A percentile compares a stretch with the other conserved stretches of the same genome.
These are phyloP conservation scores for Toxotes jaculatrix DNA, from an alignment of 2,113 vertebrate species.

Conservation along the genomic window DNA sequence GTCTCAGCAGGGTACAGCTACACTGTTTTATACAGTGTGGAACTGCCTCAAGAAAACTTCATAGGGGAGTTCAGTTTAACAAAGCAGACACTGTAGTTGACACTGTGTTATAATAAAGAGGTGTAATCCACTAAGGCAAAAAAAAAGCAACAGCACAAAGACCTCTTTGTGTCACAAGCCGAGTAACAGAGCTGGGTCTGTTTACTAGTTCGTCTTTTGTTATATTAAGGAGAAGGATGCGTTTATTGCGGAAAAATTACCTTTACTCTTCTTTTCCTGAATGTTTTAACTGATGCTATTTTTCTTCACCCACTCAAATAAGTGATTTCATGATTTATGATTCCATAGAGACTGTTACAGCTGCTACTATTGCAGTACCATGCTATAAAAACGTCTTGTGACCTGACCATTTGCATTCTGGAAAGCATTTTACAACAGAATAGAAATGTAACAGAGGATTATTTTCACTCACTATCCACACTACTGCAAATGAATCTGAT, in stretches of 20 bases:
- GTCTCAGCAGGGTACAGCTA: not conserved
- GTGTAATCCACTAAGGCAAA: not conserved
- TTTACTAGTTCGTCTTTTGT: not conserved
- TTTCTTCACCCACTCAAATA: not conserved
- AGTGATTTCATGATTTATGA: not conserved
- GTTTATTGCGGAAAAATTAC: not conserved
- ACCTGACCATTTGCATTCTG: no score
- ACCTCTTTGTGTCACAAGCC: slow-evolving; percentile 5
- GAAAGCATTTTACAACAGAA: no score
- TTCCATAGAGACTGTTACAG: not conserved
- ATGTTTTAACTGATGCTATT: not conserved
- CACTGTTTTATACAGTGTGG: not conserved
- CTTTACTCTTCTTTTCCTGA: not conserved
- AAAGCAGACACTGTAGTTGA: not conserved
- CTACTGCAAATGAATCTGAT: no score
- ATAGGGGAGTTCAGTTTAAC: slow-evolving; percentile 8
- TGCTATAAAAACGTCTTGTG: not conserved
- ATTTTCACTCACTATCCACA: no score
- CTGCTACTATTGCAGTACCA: not conserved
- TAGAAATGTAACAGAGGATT: no score
- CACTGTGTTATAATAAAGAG: not conserved
- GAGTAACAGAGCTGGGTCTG: not conserved
- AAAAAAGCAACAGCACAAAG: slow-evolving; percentile 25
- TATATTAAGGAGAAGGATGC: not conserved
- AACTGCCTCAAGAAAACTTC: not conserved